Base-by-base conservation (phyloP, 2,113 vertebrate species). In the Redunca redunca region DNA sequence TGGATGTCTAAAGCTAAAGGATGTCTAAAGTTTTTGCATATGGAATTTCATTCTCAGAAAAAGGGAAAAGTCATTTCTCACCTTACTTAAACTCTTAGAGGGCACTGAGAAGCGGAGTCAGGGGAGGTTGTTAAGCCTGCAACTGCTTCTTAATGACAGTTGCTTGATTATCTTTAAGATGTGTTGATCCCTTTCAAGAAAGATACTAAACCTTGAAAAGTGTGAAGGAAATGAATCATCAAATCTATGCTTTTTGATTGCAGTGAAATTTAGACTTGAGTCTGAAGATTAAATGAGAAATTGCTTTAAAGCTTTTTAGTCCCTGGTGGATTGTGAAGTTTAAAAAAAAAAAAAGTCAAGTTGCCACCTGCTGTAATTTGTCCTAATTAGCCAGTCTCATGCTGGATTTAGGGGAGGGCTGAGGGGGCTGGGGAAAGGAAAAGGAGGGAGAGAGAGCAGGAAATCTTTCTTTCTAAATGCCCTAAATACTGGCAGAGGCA, bases 251-350 rank as follows among this genome's bases (percentile, higher is more conserved):
- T 93, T 97, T 96, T 93, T 97, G 96, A 97, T 97, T 96, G 97
- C 96, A 87, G 67, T 91, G 94, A 97, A 98, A 95, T 97, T 97
- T 96, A 96, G 93, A 97, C 92, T 94, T 85, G 89, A 94, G 81
- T 92, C n/a, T 97, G 94, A 97, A 98, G 95, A 97, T 95, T 97
- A 97, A 98, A 98, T 97, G 97, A 98, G 95, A 98, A 98, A 97
- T 97, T 96, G 80, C 96, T 98, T 97, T 96, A 97, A 97, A 98
- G 95, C 96, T 91, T 95, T 95, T 95, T 83, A 94, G 96, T 95
- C 97, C 92, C 97, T 92, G 81, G 74, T 96, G 97, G 64, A 95
- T 95, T 97, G 93, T 91, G 89, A 96, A 96, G 93, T 96, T 80
- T 6, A 53, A 71, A 91, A 95, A 95, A 67, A 62, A 80, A 86